A percentile compares a stretch with the other conserved stretches of the same genome.
phyloP scores from a whole-genome alignment of 2,797 vertebrate species.

The Myoxocephalus aenaeus region DNA sequence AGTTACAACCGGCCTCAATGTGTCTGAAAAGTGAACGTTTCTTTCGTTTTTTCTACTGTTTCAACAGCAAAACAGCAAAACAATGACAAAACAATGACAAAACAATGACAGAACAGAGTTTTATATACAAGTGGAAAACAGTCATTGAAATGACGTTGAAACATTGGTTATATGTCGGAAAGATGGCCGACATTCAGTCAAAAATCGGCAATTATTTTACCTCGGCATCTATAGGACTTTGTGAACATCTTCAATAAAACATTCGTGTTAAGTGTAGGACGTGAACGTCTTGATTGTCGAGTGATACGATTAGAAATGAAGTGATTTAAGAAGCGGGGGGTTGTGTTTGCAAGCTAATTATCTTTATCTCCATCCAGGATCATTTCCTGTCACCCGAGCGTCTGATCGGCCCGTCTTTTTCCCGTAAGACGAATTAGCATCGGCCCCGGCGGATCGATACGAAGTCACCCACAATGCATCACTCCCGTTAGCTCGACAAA shows the following conservation, averaged over 20 bases:
- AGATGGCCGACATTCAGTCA: not conserved
- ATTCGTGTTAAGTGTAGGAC: not conserved
- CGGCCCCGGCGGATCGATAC: conserved; percentile 5
- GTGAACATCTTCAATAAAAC: not conserved
- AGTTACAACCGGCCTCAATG: too few relatives aligned
- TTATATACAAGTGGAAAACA: not conserved
- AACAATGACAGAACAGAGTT: not conserved
- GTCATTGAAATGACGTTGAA: not conserved
- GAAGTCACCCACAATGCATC: not conserved
- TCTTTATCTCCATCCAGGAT: not conserved
- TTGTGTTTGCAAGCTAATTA: not conserved
- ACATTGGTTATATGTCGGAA: not conserved
- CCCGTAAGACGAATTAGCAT: conserved; percentile 10
- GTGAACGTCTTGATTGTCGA: not conserved
- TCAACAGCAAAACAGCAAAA: not conserved
- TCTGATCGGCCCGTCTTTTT: not conserved
- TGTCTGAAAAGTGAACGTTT: too few relatives aligned
- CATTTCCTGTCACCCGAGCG: not conserved
- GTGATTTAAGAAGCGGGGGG: too few relatives aligned
- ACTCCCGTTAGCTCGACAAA: not conserved
- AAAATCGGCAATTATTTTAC: not conserved
- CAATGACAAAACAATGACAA: not conserved
- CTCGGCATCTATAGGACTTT: too few relatives aligned
- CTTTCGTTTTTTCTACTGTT: too few relatives aligned
- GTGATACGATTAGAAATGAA: not conserved